Percentiles rank a stretch among this genome's conserved stretches.
Evolutionary conservation across 2,113 vertebrate species (phyloP).

Genomic region (Neomonachus schauinslandi): DNA sequence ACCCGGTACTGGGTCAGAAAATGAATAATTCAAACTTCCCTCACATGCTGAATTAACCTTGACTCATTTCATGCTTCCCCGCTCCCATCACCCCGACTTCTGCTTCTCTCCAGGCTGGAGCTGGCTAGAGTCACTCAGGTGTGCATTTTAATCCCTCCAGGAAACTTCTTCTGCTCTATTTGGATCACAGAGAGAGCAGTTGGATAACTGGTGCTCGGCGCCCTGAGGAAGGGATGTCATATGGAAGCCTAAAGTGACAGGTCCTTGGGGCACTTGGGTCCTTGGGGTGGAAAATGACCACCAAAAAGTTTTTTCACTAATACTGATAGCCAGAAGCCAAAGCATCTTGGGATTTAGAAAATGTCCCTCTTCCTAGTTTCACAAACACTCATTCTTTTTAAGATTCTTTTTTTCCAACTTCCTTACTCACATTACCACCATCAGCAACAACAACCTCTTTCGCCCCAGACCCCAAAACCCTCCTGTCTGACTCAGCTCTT

Average conservation of each 20-base stretch:
- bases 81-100: conserved; percentile 1
- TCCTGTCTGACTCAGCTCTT: neutral
- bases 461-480: neutral
- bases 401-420: neutral
- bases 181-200: conserved; percentile 49
- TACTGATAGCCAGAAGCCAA: neutral
- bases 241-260: neutral
- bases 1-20: conserved; percentile 60
- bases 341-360: neutral
- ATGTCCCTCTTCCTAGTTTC: neutral
- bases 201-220: neutral
- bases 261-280: neutral
- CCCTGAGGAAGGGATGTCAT: neutral
- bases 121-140: conserved; percentile 56
- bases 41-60: conserved; percentile 76
- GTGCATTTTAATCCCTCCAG: conserved; percentile 62
- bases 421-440: neutral
- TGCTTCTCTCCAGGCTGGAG: conserved; percentile 29
- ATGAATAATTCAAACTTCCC: conserved; percentile 79
- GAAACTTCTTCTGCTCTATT: conserved; percentile 69
- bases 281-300: neutral
- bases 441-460: neutral
- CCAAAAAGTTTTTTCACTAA: neutral
- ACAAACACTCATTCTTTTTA: conserved; percentile 2
- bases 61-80: conserved; percentile 73